phyloP scores from a whole-genome alignment of 1,140 invertebrate species.

The Colletes latitarsis region DNA sequence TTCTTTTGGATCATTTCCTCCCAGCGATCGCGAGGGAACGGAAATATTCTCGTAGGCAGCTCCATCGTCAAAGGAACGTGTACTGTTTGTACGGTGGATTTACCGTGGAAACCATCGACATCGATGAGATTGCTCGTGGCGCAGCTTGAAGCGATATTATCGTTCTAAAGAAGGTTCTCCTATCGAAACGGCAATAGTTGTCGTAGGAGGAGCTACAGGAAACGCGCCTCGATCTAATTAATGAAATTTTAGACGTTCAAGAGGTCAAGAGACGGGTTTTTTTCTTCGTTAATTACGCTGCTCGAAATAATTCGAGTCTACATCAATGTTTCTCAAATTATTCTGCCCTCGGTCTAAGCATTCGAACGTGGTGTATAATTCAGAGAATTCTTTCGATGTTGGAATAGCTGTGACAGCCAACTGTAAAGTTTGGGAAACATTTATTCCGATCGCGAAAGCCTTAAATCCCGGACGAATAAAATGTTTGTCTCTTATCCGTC shows the following conservation, averaged over 20 bases:
- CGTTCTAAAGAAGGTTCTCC: not conserved
- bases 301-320: too few relatives aligned
- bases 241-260: not conserved
- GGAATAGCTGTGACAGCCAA: too few relatives aligned
- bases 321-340: too few relatives aligned
- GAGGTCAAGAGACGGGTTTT: not conserved
- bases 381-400: too few relatives aligned
- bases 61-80: not conserved
- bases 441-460: too few relatives aligned
- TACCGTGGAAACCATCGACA: not conserved
- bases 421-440: too few relatives aligned
- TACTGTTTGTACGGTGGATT: not conserved
- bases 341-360: too few relatives aligned
- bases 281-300: not conserved
- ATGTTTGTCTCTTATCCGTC: too few relatives aligned
- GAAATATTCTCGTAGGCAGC: not conserved
- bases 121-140: not conserved
- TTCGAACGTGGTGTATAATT: too few relatives aligned
- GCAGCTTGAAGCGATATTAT: too few relatives aligned
- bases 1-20: slow-evolving; percentile 9
- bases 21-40: not conserved
- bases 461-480: too few relatives aligned
- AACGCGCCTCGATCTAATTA: not conserved
- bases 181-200: slow-evolving; percentile 9
- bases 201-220: not conserved